Conservation (phyloP, 2,888 invertebrate genomes). For the Zele albiditarsus region DNA sequence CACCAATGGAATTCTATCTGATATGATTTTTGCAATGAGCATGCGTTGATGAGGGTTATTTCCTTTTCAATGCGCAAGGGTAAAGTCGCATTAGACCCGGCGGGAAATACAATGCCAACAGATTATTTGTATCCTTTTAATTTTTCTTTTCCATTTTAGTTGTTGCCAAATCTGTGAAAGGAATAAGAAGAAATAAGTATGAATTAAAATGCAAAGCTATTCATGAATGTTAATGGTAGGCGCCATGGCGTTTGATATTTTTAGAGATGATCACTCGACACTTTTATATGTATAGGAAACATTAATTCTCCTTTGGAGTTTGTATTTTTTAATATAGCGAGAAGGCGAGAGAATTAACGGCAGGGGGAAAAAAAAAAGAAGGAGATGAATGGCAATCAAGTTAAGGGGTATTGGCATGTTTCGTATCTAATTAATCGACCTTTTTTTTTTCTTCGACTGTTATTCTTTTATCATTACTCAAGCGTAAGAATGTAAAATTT, state of each 20-base stretch:
- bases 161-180: not conserved
- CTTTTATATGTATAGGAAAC: constrained; percentile 49
- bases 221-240: constrained; percentile 3
- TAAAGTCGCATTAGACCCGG: not conserved
- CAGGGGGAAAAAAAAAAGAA: constrained; percentile 10
- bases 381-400: not conserved
- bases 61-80: not conserved
- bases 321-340: constrained; percentile 6
- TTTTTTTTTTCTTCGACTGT: not conserved
- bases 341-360: constrained; percentile 3
- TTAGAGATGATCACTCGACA: constrained; percentile 57
- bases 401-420: constrained; percentile 2
- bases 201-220: not conserved
- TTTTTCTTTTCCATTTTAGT: not conserved
- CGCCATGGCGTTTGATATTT: constrained; percentile 51
- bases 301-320: constrained; percentile 11
- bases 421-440: not conserved
- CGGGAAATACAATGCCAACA: not conserved
- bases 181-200: not conserved
- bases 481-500: no score
- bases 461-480: not conserved
- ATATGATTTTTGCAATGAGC: not conserved
- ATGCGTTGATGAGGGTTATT: constrained; percentile 2
- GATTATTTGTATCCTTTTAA: not conserved
- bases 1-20: no score